Percentiles rank a stretch among this genome's conserved stretches.
Conservation (phyloP, 1,140 invertebrate species). For the Diploscapter pachys region DNA sequence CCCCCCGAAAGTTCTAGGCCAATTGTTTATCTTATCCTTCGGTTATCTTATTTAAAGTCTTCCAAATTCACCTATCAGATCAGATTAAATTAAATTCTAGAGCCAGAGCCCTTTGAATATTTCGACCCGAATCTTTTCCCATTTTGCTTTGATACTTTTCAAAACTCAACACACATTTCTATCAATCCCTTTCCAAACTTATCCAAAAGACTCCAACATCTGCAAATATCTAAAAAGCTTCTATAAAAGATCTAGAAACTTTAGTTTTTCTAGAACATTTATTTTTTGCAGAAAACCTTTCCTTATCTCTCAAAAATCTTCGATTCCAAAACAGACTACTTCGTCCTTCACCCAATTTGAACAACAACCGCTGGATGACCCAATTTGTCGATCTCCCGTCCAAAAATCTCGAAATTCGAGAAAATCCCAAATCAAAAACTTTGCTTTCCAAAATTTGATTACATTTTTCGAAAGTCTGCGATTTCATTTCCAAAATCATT, state of each 20-base stretch:
- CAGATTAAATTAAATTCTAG: no score
- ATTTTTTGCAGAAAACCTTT: background rate
- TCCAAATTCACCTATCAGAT: background rate
- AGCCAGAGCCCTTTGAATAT: background rate
- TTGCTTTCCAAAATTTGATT: background rate
- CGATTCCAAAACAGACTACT: no score
- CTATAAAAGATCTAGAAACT: no score
- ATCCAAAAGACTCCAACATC: conserved; percentile 2
- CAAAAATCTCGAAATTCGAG: conserved; percentile 4
- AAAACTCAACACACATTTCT: background rate
- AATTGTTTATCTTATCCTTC: background rate
- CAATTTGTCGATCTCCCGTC: background rate
- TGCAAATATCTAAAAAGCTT: background rate
- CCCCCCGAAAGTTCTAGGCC: background rate
- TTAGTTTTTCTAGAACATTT: background rate
- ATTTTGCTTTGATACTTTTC: conserved; percentile 15
- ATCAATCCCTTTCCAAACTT: background rate
- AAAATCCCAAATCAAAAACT: background rate
- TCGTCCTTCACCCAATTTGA: no score
- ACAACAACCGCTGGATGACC: no score
- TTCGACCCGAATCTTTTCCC: background rate
- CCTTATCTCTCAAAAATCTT: no score
- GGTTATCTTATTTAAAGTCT: conserved; percentile 4
- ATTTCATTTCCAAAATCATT: background rate
- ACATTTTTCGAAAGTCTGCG: background rate